Evolutionary conservation across 2,113 vertebrate genomes (phyloP), one percentile per base, ranked within the genome.

Genomic region (Paracanthobrama guichenoti): DNA sequence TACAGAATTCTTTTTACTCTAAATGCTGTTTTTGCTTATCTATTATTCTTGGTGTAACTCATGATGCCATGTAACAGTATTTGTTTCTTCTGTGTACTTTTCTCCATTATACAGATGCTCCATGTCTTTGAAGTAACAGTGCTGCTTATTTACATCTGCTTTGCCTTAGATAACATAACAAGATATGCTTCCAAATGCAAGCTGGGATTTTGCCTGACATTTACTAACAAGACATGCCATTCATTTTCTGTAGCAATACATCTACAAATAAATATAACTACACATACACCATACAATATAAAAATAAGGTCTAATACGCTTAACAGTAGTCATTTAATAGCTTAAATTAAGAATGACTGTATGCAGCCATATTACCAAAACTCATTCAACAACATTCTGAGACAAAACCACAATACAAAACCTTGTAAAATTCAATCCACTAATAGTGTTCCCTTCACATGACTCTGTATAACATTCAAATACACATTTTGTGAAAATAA

Each of bases 111-210:
- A 42, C 53, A 3, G 4, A 35, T 60, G n/a, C 42, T 4, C 24
- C n/a, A 64, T 20, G 8, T 62, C 39, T 62, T 9, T 26, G 28
- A 79, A 28, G 13, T 46, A 46, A 48, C 66, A 71, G 28, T 42
- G 62, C 10, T 67, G 39, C 77, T 84, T 50, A 82, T 88, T 89
- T 88, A 50, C 85, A 80, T 86, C 26, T 77, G 28, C 62, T 89
- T 89, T 89, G 83, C 83, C 73, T 89, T 46, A 26, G 24, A 62
- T 78, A 8, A 75, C 35, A 64, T 10, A 79, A 11, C 14, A 69
- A 55, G 90, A 90, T 90, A 89, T 86, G 87, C 14, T 84, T 89
- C 39, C 62, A 87, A 90, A 83, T 62, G 44, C 24, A n/a, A 42
- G 22, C 1, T 1, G 64, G 53, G 11, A 22, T 14, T 80, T 79